phyloP scores from a whole-genome alignment of 2,797 vertebrate species.

The Aeoliscus strigatus region DNA sequence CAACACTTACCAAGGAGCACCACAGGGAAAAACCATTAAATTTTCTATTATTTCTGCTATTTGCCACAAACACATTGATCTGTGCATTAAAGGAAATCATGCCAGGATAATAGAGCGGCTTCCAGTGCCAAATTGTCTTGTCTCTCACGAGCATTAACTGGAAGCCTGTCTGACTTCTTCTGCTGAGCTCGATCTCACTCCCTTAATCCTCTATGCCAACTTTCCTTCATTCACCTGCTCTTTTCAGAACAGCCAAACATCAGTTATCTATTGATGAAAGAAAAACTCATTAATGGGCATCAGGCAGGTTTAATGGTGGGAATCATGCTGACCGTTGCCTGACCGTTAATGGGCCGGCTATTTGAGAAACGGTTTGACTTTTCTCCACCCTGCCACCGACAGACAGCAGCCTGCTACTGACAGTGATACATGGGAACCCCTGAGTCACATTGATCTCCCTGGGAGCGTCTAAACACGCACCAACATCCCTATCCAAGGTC shows the following conservation, averaged over 20 bases:
- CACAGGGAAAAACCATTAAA: too few species aligned
- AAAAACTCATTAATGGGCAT: constrained; percentile 54
- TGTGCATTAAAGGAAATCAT: constrained; percentile 4
- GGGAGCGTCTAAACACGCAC: constrained; percentile 26
- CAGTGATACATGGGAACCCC: constrained; percentile 66
- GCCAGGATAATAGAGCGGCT: constrained; percentile 4
- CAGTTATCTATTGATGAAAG: constrained; percentile 61
- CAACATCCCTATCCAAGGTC: constrained; percentile 12
- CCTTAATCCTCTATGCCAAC: neutral
- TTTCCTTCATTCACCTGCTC: constrained; percentile 15
- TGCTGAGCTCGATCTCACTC: neutral
- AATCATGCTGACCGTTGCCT: constrained; percentile 59
- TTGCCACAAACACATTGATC: too few species aligned
- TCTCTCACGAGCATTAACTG: constrained; percentile 5
- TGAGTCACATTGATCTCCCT: constrained; percentile 64
- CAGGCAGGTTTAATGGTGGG: constrained; percentile 56
- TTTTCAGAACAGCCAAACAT: constrained; percentile 32
- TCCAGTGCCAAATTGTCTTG: neutral
- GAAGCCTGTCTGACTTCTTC: too few species aligned
- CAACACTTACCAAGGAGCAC: too few species aligned
- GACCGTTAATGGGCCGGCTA: constrained; percentile 49
- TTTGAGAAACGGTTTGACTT: constrained; percentile 56
- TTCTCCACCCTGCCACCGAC: constrained; percentile 40
- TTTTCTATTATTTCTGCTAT: too few species aligned
- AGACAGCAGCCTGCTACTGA: constrained; percentile 52